A percentile compares a stretch with the other conserved stretches of the same genome.
Evolutionary conservation across 2,797 vertebrate genomes (phyloP).

Genomic region (Microchirus variegatus): DNA sequence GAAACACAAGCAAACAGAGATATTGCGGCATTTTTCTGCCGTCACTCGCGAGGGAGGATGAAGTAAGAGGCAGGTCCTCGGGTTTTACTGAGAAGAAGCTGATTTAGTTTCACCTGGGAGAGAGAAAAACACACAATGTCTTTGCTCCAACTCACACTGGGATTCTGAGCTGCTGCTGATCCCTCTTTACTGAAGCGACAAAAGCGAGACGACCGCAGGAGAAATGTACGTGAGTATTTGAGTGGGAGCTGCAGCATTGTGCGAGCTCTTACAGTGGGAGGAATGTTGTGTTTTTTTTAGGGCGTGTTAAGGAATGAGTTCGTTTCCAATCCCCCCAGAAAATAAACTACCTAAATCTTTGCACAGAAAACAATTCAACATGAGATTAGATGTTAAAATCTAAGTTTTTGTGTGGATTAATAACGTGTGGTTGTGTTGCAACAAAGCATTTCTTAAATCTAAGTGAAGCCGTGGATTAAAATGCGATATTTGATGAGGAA

Average conservation of each 20-base stretch:
- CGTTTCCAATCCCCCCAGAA: too few species aligned
- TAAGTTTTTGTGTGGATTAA: too few species aligned
- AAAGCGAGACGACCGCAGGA: conserved; percentile 3
- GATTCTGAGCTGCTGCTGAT: background rate
- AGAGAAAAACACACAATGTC: background rate
- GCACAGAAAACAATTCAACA: too few species aligned
- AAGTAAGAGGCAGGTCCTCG: conserved; percentile 7
- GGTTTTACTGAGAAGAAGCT: background rate
- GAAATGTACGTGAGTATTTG: conserved; percentile 50
- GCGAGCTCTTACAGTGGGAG: background rate
- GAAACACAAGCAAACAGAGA: conserved; percentile 7
- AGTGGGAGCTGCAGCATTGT: background rate
- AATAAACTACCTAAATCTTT: too few species aligned
- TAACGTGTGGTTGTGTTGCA: too few species aligned
- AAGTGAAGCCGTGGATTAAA: too few species aligned
- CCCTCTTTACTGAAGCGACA: background rate
- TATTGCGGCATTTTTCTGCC: conserved; percentile 17
- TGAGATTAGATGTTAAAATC: too few species aligned
- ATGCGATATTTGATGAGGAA: too few species aligned
- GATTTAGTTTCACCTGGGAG: background rate
- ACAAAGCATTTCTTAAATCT: too few species aligned
- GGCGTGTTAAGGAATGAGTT: conserved; percentile 1
- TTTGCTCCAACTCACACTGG: background rate
- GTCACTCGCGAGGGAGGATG: background rate
- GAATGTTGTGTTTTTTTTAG: conserved; percentile 25